These are phyloP conservation scores for Trachemys scripta DNA, from an alignment of 2,113 vertebrate genomes.

Conservation along the genomic window DNA sequence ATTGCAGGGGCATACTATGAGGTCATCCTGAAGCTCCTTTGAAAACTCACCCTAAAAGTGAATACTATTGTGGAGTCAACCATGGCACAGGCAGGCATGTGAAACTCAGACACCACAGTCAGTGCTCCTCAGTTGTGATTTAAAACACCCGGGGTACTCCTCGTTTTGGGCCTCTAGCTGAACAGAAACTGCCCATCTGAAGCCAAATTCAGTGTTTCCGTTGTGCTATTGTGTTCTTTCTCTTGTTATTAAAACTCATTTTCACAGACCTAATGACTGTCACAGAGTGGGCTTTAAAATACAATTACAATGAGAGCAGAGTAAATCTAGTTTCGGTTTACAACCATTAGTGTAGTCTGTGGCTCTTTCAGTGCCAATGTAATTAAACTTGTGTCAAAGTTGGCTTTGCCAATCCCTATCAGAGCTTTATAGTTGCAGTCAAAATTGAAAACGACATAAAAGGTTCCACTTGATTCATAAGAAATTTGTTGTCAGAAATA, in stretches of 20 bases:
- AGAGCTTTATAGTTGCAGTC: not conserved
- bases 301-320: constrained; percentile 39
- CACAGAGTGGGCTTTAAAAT: constrained; percentile 21
- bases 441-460: constrained; percentile 14
- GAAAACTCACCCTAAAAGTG: not conserved
- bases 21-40: not conserved
- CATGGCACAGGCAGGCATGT: not conserved
- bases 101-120: not conserved
- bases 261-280: constrained; percentile 2
- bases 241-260: constrained; percentile 20
- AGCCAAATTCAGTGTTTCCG: not conserved
- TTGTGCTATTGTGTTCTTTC: constrained; percentile 19
- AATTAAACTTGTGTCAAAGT: constrained; percentile 41
- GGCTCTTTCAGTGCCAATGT: not conserved
- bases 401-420: constrained; percentile 11
- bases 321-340: constrained; percentile 45
- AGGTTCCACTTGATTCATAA: constrained; percentile 7
- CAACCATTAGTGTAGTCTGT: not conserved
- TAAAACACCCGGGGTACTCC: not conserved
- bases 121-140: not conserved
- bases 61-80: not conserved
- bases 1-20: not conserved
- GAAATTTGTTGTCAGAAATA: not conserved
- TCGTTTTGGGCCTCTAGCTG: not conserved
- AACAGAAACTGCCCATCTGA: not conserved